Conservation (phyloP, 1,140 invertebrate species). For the Drosophila simulans region DNA sequence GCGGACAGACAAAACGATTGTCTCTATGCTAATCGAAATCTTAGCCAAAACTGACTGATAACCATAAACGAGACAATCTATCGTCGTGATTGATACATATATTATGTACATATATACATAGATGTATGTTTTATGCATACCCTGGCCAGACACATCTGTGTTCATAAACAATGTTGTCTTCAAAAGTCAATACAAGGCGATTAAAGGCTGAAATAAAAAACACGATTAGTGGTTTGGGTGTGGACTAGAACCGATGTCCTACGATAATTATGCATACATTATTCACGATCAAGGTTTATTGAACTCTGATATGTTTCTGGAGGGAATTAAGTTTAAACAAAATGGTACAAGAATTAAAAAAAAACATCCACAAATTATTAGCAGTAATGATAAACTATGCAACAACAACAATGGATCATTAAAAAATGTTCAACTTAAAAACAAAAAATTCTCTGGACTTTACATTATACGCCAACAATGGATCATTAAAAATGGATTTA, state of each 20-base stretch:
- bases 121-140: constrained; percentile 17
- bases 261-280: background rate
- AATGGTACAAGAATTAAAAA: too few relatives aligned
- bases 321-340: background rate
- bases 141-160: background rate
- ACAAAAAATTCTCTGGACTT: too few relatives aligned
- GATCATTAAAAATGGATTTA: too few relatives aligned
- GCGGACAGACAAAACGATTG: constrained; percentile 36
- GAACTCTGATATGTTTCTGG: constrained; percentile 4
- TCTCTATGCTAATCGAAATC: constrained; percentile 44
- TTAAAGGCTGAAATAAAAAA: background rate
- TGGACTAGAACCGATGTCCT: background rate
- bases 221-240: background rate
- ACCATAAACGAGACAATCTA: constrained; percentile 38
- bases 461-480: too few relatives aligned
- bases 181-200: background rate
- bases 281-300: constrained; percentile 25
- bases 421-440: too few relatives aligned
- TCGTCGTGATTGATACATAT: constrained; percentile 34
- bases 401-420: too few relatives aligned
- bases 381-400: too few relatives aligned
- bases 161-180: constrained; percentile 31
- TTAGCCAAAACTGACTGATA: constrained; percentile 22
- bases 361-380: too few relatives aligned
- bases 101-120: background rate